Evolutionary conservation across 2,797 vertebrate species (phyloP).

Genomic region (Siniperca obscura): DNA sequence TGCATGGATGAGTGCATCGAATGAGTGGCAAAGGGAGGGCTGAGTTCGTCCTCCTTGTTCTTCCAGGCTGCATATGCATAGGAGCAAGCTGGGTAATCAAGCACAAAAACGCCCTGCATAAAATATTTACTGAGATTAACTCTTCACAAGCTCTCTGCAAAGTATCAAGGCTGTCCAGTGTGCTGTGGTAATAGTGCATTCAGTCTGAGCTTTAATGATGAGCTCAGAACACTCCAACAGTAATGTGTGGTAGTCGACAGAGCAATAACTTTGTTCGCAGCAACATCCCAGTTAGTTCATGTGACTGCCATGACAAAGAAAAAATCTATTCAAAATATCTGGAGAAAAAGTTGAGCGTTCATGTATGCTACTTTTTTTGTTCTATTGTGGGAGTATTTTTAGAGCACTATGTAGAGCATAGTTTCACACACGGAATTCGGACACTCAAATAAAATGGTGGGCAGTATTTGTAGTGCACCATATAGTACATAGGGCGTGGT

Average conservation of each 20-base stretch:
- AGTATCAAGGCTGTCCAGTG: background rate
- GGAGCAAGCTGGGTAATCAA: conserved; percentile 61
- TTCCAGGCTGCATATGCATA: conserved; percentile 35
- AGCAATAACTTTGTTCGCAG: background rate
- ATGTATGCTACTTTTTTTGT: background rate
- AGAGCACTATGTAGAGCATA: background rate
- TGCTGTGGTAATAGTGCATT: conserved; percentile 20
- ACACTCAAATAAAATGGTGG: background rate
- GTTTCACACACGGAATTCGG: background rate
- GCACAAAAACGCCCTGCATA: conserved; percentile 56
- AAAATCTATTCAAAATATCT: background rate
- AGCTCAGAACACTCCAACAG: background rate
- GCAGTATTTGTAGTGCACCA: background rate
- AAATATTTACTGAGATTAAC: conserved; percentile 69
- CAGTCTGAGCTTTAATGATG: conserved; percentile 22
- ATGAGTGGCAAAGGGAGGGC: conserved; percentile 62
- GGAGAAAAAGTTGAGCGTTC: background rate
- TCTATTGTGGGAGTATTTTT: background rate
- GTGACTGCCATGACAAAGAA: background rate
- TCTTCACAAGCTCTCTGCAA: conserved; percentile 42
- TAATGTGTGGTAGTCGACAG: background rate
- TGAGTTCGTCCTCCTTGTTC: conserved; percentile 53
- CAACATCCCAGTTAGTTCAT: background rate
- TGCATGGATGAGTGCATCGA: conserved; percentile 71
- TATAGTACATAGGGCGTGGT: background rate